Base-by-base conservation (phyloP, 2,113 vertebrate genomes). In the Australoheros scitulus region DNA sequence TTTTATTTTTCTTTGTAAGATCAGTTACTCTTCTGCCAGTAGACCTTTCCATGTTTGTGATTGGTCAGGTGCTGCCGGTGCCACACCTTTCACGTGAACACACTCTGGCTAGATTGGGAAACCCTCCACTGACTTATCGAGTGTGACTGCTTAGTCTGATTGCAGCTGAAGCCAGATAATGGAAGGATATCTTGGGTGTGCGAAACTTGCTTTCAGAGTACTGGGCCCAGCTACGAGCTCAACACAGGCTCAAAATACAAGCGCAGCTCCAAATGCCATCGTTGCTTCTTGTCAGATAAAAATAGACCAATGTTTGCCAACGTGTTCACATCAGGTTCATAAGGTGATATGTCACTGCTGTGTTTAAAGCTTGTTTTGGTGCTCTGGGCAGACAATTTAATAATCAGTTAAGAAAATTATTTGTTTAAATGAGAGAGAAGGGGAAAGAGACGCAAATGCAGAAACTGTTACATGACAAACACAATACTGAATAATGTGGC, bases 301-400 rank as follows among this genome's bases (percentile, higher is more conserved):
- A 88, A 82, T 64, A 38, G 52, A 11, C 60, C 52, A 32, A 7
- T 13, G 11, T 81, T 77, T 77, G 63, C 52, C 64, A 80, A 50
- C n/a, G 65, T 34, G 77, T 76, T 83, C 34, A 24, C 41, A 47
- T 18, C 38, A 80, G 11, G 52, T 76, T 76, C 81, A 41, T 61
- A 18, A 55, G 55, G 75, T 83, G 29, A 34, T 43, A 26, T 26
- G 15, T 55, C 36, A 24, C 7, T 77, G 57, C 26, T 57, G 17
- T 50, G 36, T 81, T 74, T 64, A 60, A 55, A 34, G 57, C 20
- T 34, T 59, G 26, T 70, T 57, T 36, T 20, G 14, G 24, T 50
- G 55, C n/a, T 36, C 64, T 50, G 3, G 11, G n/a, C 60, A 55
- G 63, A 61, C 61, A 57, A 61, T 50, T 9, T 11, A 43, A 15